Percentiles rank a stretch among this genome's conserved stretches.
Conservation (phyloP, 2,113 vertebrate genomes). For the Elephas maximus region DNA sequence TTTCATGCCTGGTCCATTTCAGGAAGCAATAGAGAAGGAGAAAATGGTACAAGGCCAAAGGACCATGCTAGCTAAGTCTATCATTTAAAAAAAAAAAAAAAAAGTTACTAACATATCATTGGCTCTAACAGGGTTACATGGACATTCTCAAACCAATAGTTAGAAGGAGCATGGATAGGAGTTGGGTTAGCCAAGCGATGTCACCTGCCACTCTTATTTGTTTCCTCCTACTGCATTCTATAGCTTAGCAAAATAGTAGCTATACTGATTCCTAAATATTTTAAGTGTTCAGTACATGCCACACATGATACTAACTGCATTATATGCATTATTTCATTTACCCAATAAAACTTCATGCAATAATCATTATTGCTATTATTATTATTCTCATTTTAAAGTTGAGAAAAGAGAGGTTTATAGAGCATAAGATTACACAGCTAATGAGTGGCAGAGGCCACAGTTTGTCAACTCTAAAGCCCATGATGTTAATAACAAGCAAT, state of each 20-base stretch:
- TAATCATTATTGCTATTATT: neutral
- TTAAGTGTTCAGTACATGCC: neutral
- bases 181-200: neutral
- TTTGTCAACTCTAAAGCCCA: neutral
- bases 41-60: neutral
- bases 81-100: neutral
- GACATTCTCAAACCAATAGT: neutral
- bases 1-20: neutral
- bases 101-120: neutral
- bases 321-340: neutral
- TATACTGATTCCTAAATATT: neutral
- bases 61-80: neutral
- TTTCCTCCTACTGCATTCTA: neutral
- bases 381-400: conserved; percentile 8
- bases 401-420: neutral
- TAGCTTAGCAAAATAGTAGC: neutral
- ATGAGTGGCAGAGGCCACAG: neutral
- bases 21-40: neutral
- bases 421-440: no score
- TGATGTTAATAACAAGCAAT: neutral
- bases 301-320: neutral
- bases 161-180: neutral
- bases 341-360: neutral
- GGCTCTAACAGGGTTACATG: neutral
- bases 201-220: neutral